These are phyloP conservation scores for Anoncus sp. DNA, from an alignment of 2,888 invertebrate genomes.

Conservation along the genomic window DNA sequence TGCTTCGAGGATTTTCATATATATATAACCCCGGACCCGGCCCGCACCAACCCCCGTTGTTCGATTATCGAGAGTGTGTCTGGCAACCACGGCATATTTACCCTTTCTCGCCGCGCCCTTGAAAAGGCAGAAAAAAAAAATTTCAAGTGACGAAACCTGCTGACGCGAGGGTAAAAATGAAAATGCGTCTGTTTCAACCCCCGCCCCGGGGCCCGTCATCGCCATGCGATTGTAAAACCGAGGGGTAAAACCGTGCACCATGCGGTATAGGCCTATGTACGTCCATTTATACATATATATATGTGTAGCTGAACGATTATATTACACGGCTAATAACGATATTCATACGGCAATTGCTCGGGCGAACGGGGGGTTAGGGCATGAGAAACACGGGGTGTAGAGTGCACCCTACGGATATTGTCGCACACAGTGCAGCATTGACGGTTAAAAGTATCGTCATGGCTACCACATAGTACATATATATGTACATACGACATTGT, in stretches of 20 bases:
- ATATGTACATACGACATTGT: slow-evolving; percentile 18
- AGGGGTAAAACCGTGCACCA: slow-evolving; percentile 20
- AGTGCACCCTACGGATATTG: slow-evolving; percentile 13
- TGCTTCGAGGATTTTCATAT: slow-evolving; percentile 72
- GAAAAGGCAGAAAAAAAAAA: slow-evolving; percentile 22
- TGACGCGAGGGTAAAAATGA: slow-evolving; percentile 30
- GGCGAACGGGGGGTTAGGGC: slow-evolving; percentile 10
- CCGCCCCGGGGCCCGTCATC: no score
- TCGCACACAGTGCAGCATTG: slow-evolving; percentile 3
- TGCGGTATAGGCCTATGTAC: neutral
- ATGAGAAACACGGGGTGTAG: slow-evolving; percentile 24
- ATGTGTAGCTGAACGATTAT: slow-evolving; percentile 26
- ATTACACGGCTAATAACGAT: slow-evolving; percentile 37
- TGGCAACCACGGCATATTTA: slow-evolving; percentile 58
- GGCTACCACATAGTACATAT: slow-evolving; percentile 41
- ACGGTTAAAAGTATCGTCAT: slow-evolving; percentile 58
- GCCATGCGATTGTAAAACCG: slow-evolving; percentile 8
- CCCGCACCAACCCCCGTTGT: slow-evolving; percentile 23
- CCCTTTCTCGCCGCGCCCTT: slow-evolving; percentile 32
- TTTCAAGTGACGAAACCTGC: slow-evolving; percentile 35
- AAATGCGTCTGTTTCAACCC: slow-evolving; percentile 27
- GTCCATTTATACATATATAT: neutral
- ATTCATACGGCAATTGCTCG: slow-evolving; percentile 32
- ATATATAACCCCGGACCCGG: slow-evolving; percentile 17
- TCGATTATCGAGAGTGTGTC: slow-evolving; percentile 57